Evolutionary conservation across 2,888 invertebrate species (phyloP).

Genomic region (Cyclophora albipunctata): DNA sequence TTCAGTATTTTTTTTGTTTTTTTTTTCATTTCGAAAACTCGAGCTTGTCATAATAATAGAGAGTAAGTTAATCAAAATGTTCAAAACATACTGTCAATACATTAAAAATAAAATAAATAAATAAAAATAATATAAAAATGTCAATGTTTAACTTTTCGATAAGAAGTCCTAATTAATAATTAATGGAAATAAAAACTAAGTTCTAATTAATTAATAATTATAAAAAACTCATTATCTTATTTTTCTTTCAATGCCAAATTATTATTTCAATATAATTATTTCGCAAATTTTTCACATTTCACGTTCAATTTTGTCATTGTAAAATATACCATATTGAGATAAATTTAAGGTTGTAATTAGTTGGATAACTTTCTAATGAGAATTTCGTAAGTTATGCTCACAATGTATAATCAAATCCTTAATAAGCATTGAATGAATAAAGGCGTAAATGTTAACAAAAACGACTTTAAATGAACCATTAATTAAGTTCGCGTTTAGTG

Average conservation of each 20-base stretch:
- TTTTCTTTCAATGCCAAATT: background rate
- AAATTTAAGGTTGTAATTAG: constrained; percentile 67
- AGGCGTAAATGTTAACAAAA: constrained; percentile 55
- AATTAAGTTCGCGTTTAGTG: no score
- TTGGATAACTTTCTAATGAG: constrained; percentile 60
- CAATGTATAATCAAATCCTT: constrained; percentile 46
- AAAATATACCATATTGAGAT: constrained; percentile 49
- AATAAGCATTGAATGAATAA: constrained; percentile 56
- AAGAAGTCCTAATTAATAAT: constrained; percentile 17
- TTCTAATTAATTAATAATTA: constrained; percentile 1
- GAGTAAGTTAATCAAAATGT: constrained; percentile 56
- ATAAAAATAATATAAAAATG: constrained; percentile 39
- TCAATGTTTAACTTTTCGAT: constrained; percentile 44
- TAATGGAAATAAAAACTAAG: constrained; percentile 6
- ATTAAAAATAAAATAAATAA: constrained; percentile 35
- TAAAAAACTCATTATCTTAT: constrained; percentile 4
- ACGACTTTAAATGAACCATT: background rate
- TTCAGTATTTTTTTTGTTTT: no score
- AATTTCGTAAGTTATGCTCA: constrained; percentile 69
- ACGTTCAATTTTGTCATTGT: constrained; percentile 45
- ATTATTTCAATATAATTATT: constrained; percentile 1
- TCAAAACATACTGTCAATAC: constrained; percentile 69
- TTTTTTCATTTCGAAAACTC: constrained; percentile 29
- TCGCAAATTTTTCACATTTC: constrained; percentile 10
- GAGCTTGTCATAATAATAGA: constrained; percentile 60